Percentiles rank a stretch among this genome's conserved stretches.
phyloP scores from a whole-genome alignment of 2,113 vertebrate genomes.

The Ceuthmochares aereus region DNA sequence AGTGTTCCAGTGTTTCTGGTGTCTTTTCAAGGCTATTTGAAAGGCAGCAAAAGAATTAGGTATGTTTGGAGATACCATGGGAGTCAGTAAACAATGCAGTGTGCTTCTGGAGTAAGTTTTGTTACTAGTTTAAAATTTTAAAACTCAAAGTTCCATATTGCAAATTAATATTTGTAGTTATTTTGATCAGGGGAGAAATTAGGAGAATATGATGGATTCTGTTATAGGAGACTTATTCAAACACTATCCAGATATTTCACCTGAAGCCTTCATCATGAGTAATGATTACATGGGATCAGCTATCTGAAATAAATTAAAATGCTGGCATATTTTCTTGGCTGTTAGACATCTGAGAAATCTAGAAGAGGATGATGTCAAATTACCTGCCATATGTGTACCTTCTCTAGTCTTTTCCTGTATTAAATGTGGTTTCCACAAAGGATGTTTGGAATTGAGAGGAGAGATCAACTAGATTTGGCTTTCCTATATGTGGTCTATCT shows the following conservation, averaged over 20 bases:
- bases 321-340: conserved; percentile 2
- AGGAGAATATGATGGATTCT: not conserved
- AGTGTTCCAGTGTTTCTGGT: not conserved
- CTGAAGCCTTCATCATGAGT: conserved; percentile 17
- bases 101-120: not conserved
- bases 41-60: not conserved
- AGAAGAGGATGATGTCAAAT: not conserved
- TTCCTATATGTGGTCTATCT: not conserved
- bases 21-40: not conserved
- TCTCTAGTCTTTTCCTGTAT: conserved; percentile 1
- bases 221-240: not conserved
- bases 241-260: not conserved
- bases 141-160: not conserved
- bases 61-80: not conserved
- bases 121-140: not conserved
- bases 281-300: not conserved
- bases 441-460: conserved; percentile 6
- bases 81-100: not conserved
- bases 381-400: not conserved
- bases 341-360: not conserved
- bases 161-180: not conserved
- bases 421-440: conserved; percentile 24
- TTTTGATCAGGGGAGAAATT: not conserved
- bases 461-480: conserved; percentile 17
- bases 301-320: conserved; percentile 40